Evolutionary conservation across 1,140 invertebrate genomes (phyloP).

Genomic region (Brachystomella parvula): DNA sequence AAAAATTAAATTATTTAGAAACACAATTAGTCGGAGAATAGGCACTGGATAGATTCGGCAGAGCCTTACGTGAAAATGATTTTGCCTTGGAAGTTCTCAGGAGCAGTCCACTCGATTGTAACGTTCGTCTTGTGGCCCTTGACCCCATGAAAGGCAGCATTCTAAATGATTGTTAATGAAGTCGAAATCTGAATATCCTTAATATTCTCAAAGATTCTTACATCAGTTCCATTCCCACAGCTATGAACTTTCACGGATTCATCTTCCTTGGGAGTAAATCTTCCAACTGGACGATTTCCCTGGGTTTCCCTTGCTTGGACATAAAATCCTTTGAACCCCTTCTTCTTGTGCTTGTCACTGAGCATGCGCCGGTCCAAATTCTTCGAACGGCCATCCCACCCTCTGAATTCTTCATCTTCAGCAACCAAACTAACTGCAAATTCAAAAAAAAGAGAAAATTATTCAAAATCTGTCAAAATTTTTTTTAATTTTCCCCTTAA

Average conservation of each 20-base stretch:
- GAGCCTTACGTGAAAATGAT: slow-evolving; percentile 2
- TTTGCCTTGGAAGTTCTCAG: background rate
- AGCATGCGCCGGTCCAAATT: background rate
- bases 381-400: background rate
- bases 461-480: background rate
- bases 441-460: background rate
- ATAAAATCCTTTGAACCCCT: background rate
- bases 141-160: slow-evolving; percentile 6
- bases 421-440: background rate
- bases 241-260: background rate
- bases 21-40: background rate
- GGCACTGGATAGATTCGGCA: background rate
- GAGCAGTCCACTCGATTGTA: background rate
- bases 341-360: background rate
- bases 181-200: background rate
- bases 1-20: background rate
- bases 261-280: background rate
- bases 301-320: background rate
- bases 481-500: background rate
- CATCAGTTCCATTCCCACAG: background rate
- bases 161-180: background rate
- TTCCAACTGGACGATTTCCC: background rate
- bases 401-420: background rate
- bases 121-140: slow-evolving; percentile 4
- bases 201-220: background rate